Base-by-base conservation (phyloP, 2,888 invertebrate genomes). In the Capitulum mitella region DNA sequence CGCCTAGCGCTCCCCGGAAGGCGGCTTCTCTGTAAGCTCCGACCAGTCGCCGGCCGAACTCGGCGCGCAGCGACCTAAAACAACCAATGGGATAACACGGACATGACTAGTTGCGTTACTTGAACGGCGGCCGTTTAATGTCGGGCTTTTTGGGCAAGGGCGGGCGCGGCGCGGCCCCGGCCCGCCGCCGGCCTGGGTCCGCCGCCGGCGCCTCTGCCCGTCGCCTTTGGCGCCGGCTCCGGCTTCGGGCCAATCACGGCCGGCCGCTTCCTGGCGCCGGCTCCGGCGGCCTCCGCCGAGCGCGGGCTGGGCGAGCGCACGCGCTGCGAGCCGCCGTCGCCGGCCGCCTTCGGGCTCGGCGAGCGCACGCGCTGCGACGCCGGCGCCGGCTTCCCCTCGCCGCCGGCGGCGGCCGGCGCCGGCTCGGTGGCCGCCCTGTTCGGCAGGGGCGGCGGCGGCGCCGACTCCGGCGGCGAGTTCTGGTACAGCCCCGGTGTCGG, bases 51-150 rank as follows among this genome's bases (percentile, higher is more conserved):
- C n/a, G n/a, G n/a, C n/a, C n/a, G n/a, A n/a, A n/a, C n/a, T n/a
- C n/a, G n/a, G n/a, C n/a, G n/a, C n/a, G n/a, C n/a, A n/a, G n/a
- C n/a, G n/a, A n/a, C n/a, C n/a, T n/a, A n/a, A n/a, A n/a, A n/a
- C n/a, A n/a, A n/a, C n/a, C n/a, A n/a, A n/a, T n/a, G n/a, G n/a
- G n/a, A n/a, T n/a, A n/a, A n/a, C n/a, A n/a, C n/a, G 12, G 58
- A 70, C 26, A 64, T 70, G 70, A 70, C 70, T 70, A 70, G 70
- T 10, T 8, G 19, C 37, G 64, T 37, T 26, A 70, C 37, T 70
- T 70, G 70, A 70, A 40, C 37, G 70, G 70, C 10, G 70, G 40
- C 29, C 70, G 70, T 0, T 1, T 16, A 5, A 19, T 16, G 12
- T 32, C 34, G 19, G 34, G 34, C 64, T 64, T 64, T 6, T 64